Base-by-base conservation (phyloP, 2,113 vertebrate species). In the Aldabrachelys gigantea region DNA sequence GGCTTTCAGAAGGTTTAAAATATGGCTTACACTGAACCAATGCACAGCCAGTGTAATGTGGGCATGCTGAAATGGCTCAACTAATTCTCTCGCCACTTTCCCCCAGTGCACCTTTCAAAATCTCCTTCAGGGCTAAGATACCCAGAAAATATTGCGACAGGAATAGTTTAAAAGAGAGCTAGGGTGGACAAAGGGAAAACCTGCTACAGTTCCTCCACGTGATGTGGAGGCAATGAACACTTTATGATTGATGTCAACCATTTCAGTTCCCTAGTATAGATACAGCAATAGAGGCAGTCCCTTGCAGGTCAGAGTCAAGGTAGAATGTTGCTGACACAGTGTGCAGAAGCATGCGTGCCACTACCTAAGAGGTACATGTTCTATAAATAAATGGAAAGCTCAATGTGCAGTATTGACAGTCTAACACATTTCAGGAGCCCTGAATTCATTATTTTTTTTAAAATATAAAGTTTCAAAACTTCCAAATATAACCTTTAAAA, bases 111-210 rank as follows among this genome's bases (percentile, higher is more conserved):
- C 69, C 65, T 69, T 69, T 44, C 75, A 24, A 78, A 79, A 79
- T 88, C 50, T 21, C n/a, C 35, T 49, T 47, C 52, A 65, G 41
- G 38, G 86, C 84, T 93, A 94, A 87, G 59, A 6, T 27, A 76
- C 41, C 41, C 38, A 76, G 72, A 44, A 76, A 76, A 44, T 41
- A n/a, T 25, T 44, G 72, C 7, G 3, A 41, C 11, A 11, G 22
- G 16, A 16, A 54, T 92, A 91, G 88, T 92, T 96, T 94, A 50
- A 93, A 76, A 89, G 54, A 91, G 65, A 89, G 44, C 65, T 91
- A 56, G 29, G 52, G 27, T 38, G 86, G 57, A 87, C 75, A 38
- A 16, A 29, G 47, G 5, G 8, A 13, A 49, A 49, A 29, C 44
- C 41, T 17, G 76, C 13, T 17, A 27, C 27, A 31, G 27, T 79